Evolutionary conservation across 2,797 vertebrate species (phyloP).

Genomic region (Chelonia mydas): DNA sequence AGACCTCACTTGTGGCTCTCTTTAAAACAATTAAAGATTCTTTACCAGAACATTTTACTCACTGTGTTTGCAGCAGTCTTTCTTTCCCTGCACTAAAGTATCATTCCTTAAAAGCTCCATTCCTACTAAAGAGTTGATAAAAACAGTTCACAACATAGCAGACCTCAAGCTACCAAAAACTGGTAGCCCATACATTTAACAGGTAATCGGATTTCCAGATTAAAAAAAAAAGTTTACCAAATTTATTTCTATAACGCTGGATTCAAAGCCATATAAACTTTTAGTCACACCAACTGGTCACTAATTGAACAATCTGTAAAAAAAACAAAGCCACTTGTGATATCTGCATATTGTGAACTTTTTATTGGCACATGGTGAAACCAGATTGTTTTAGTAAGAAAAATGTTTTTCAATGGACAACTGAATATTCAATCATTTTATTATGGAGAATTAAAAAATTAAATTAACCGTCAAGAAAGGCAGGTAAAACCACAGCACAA

Average conservation of each 20-base stretch:
- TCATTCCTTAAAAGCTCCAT: background rate
- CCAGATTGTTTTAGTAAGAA: background rate
- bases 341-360: background rate
- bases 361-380: background rate
- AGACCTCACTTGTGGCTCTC: slow-evolving; percentile 36
- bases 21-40: slow-evolving; percentile 66
- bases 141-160: background rate
- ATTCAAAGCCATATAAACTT: slow-evolving; percentile 39
- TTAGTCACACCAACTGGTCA: background rate
- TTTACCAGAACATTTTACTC: slow-evolving; percentile 69
- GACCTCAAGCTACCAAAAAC: slow-evolving; percentile 20
- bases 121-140: slow-evolving; percentile 15
- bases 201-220: slow-evolving; percentile 3
- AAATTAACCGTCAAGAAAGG: slow-evolving; percentile 30
- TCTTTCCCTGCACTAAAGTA: background rate
- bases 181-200: background rate
- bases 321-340: background rate
- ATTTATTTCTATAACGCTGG: background rate
- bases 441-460: slow-evolving; percentile 18
- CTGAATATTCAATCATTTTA: slow-evolving; percentile 22
- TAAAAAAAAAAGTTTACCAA: background rate
- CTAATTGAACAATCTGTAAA: background rate
- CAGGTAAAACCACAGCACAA: background rate
- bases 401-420: background rate
- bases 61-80: slow-evolving; percentile 22